phyloP scores from a whole-genome alignment of 2,797 vertebrate genomes.

The Poeciliopsis infans region DNA sequence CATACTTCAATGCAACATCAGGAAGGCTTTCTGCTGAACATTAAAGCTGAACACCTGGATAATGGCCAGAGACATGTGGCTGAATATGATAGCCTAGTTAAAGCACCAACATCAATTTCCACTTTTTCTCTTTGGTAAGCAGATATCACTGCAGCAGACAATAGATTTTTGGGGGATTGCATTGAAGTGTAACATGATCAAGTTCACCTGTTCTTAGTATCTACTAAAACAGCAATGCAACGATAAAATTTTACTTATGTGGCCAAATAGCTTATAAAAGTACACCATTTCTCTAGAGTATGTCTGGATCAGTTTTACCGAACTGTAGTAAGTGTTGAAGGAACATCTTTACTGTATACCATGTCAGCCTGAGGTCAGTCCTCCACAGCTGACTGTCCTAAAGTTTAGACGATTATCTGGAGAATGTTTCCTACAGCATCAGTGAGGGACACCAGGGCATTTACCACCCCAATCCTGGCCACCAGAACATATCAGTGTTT shows the following conservation, averaged over 20 bases:
- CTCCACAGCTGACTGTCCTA: no score
- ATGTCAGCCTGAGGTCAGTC: no score
- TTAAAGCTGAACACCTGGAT: background rate
- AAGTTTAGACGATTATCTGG: no score
- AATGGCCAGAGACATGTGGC: background rate
- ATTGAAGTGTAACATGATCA: background rate
- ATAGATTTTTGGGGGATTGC: background rate
- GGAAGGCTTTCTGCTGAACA: background rate
- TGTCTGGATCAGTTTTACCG: background rate
- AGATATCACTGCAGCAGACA: background rate
- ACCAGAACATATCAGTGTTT: no score
- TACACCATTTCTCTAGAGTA: background rate
- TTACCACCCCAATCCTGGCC: no score
- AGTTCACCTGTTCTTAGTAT: background rate
- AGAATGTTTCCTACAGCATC: no score
- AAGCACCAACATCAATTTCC: background rate
- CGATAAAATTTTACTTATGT: background rate
- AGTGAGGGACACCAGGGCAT: no score
- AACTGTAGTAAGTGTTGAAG: background rate
- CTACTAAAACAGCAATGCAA: background rate
- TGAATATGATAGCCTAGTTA: background rate
- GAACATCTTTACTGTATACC: no score
- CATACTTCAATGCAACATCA: constrained; percentile 1
- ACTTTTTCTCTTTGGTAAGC: background rate
- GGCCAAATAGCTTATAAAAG: background rate